Base-by-base conservation (phyloP, 2,113 vertebrate genomes). In the Chinchilla lanigera region DNA sequence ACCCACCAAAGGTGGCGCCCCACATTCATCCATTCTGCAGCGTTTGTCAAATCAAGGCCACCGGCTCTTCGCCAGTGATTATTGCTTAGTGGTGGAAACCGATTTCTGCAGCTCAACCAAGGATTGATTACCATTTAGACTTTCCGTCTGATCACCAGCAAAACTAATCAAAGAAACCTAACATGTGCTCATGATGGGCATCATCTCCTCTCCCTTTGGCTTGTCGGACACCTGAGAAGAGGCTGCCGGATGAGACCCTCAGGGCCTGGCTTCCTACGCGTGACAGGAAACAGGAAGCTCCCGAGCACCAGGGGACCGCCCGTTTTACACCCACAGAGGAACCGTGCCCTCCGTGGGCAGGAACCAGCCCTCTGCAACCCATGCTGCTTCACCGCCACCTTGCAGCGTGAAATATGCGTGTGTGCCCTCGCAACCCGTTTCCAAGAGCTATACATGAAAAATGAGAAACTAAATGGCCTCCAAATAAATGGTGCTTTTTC, bases 1-100 rank as follows among this genome's bases (percentile, higher is more conserved):
- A 95, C 20, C 98, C 97, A 95, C 98, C 98, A 89, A 96, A 98
- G 97, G 98, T 89, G 98, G 98, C 97, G 94, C 98, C 98, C 96
- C 89, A 93, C 98, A 98, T 94, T 97, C 97, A 97, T 94, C 97
- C 97, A 97, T 95, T 97, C 96, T 98, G 95, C 97, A 96, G 95
- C 24, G 86, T 61, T 89, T 94, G 96, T 10, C 50, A 94, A 96
- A 93, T 88, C 50, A 5, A 89, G 16, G 58, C 86, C 91, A 22
- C 26, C 41, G 73, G 60, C 7, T 91, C 87, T 30, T 85, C 44
- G 52, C 94, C 69, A 2, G 82, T 87, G 10, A 5, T 20, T 16
- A 2, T 1, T n/a, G 35, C 65, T 47, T 20, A 67, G 54, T 1
- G 58, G 93, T 0, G 60, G 58, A 86, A 73, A 86, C 71, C 4